Percentiles rank a stretch among this genome's conserved stretches.
Evolutionary conservation across 2,797 vertebrate species (phyloP).

Genomic region (Anisognathus igniventris): DNA sequence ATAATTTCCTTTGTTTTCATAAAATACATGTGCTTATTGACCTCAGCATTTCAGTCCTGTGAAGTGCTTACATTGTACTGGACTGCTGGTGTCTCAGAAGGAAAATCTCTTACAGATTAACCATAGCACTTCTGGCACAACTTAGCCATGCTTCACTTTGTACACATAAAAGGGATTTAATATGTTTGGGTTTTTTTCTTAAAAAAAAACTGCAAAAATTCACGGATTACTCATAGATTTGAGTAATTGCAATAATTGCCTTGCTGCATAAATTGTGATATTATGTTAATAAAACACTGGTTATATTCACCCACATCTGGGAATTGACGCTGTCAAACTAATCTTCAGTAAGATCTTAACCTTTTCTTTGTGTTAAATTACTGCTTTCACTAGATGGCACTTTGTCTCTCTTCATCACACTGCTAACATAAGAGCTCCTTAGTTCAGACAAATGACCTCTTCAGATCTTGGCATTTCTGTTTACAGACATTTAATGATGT

Average conservation of each 20-base stretch:
- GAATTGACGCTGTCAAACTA: not conserved
- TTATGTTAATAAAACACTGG: not conserved
- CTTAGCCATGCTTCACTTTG: not conserved
- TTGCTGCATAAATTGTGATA: not conserved
- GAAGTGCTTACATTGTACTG: not conserved
- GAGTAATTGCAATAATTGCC: not conserved
- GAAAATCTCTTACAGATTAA: not conserved
- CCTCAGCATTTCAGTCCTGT: not conserved
- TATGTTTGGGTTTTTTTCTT: accelerated
- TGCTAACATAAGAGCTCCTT: not conserved
- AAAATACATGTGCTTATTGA: not conserved
- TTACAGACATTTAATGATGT: not conserved
- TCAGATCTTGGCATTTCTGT: not conserved
- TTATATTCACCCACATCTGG: not conserved
- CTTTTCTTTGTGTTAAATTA: not conserved
- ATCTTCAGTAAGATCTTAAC: not conserved
- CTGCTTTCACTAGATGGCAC: slow-evolving; percentile 39
- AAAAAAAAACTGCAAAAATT: not conserved
- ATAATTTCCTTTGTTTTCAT: not conserved
- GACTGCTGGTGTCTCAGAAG: not conserved
- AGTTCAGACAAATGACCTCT: not conserved
- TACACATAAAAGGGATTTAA: not conserved
- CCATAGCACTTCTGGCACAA: not conserved
- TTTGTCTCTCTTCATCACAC: not conserved
- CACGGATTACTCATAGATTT: not conserved